phyloP scores from a whole-genome alignment of 2,888 invertebrate species.

The Teleogryllus oceanicus region DNA sequence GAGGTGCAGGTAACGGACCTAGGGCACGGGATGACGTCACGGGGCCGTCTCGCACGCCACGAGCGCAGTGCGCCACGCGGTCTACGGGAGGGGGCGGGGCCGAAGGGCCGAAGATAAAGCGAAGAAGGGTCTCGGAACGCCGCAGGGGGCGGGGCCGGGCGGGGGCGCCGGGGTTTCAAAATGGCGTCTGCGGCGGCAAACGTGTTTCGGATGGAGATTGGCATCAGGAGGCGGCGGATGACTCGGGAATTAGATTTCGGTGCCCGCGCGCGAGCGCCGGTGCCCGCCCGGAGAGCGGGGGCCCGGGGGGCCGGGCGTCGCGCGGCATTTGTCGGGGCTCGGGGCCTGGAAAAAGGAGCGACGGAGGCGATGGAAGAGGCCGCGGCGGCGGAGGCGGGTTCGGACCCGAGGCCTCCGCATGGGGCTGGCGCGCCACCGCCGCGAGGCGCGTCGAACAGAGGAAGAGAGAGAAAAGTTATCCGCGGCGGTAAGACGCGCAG shows the following conservation, averaged over 20 bases:
- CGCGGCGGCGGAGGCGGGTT: neutral
- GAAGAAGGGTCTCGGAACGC: neutral
- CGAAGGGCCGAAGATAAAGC: neutral
- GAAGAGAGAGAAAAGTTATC: constrained; percentile 1
- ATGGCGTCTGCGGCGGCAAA: neutral
- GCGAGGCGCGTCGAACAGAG: neutral
- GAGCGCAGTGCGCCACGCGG: neutral
- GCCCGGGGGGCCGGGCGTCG: neutral
- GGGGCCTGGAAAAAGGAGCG: neutral
- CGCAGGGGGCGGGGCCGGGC: neutral
- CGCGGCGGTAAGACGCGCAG: constrained; percentile 18
- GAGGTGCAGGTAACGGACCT: neutral
- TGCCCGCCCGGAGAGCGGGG: neutral
- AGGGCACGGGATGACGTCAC: neutral
- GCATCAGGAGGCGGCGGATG: constrained; percentile 7
- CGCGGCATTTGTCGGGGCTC: constrained; percentile 6
- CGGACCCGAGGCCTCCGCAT: neutral
- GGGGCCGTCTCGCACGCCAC: neutral
- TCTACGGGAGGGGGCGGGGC: neutral
- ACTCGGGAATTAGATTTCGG: constrained; percentile 1
- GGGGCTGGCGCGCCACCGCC: neutral
- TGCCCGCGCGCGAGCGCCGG: too few species aligned
- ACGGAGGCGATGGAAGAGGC: neutral
- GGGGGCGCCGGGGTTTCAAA: neutral
- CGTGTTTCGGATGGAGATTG: constrained; percentile 2